Evolutionary conservation across 2,888 invertebrate genomes (phyloP).

Genomic region (Neoascia interrupta): DNA sequence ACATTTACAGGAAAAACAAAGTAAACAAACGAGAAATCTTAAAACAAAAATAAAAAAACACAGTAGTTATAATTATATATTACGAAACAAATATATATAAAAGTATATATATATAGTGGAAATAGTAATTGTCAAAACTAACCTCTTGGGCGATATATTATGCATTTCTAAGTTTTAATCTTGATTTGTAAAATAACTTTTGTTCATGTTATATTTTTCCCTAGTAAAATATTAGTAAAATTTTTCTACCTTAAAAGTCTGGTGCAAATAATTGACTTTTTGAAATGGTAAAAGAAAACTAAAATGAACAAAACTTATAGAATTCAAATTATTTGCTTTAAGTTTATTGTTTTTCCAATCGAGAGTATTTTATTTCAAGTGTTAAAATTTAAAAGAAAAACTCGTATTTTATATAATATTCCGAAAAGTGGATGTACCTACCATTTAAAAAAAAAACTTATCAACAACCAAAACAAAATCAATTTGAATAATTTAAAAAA

Average conservation of each 20-base stretch:
- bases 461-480: slow-evolving; percentile 51
- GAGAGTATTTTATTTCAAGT: slow-evolving; percentile 23
- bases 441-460: slow-evolving; percentile 46
- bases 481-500: too few species aligned
- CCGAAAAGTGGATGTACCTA: slow-evolving; percentile 44
- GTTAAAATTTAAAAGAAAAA: slow-evolving; percentile 36
- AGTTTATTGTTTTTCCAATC: slow-evolving; percentile 6
- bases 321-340: slow-evolving; percentile 14
- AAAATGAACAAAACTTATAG: slow-evolving; percentile 9
- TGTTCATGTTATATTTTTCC: slow-evolving; percentile 40
- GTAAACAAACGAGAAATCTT: too few species aligned
- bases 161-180: slow-evolving; percentile 49
- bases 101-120: slow-evolving; percentile 54
- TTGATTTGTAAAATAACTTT: slow-evolving; percentile 36
- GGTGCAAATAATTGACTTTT: not conserved
- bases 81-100: slow-evolving; percentile 39
- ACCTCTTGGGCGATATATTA: slow-evolving; percentile 51
- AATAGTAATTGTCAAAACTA: slow-evolving; percentile 66
- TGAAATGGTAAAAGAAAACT: not conserved
- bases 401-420: slow-evolving; percentile 53
- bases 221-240: slow-evolving; percentile 62
- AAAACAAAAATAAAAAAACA: too few species aligned
- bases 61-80: slow-evolving; percentile 63
- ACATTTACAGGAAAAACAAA: slow-evolving; percentile 64
- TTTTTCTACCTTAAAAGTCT: slow-evolving; percentile 39